Evolutionary conservation across 2,888 invertebrate genomes (phyloP), one percentile per base, ranked within the genome.

Genomic region (Trichopoda pennipes): DNA sequence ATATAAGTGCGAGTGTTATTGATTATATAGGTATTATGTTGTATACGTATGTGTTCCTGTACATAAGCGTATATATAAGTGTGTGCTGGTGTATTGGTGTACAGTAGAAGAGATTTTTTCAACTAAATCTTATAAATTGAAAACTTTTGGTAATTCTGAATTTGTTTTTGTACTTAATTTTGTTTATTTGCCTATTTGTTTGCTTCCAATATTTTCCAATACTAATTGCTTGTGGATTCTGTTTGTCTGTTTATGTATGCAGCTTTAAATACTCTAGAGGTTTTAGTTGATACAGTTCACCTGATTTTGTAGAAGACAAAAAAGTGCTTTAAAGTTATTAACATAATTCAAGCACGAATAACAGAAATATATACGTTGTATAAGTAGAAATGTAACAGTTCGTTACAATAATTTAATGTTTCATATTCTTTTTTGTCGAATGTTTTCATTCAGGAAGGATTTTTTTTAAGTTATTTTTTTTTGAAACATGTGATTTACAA

Each of bases 141-240:
- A 60, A 63, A 64, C 19, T 70, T 32, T 53, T 76, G 42, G 44
- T 58, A 23, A 17, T 32, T 60, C 23, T 32, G 19, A 51, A 32
- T 19, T 51, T 51, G 14, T 60, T 63, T n/a, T 19, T 47, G 19
- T 51, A 6, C 9, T 28, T 35, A 10, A 2, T 17, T 55, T n/a
- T 56, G 19, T 1, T 56, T 74, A 12, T 12, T 38, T 49, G 4
- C 21, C 12, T 17, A 32, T 51, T 32, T 72, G 38, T 23, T 21
- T 38, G 3, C 17, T 53, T 38, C 21, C 42, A 10, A n/a, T 55
- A 6, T 60, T 75, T 70, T 58, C 44, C 58, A 51, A 51, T 60
- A 66, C 60, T 76, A 76, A 80, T 75, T 70, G 70, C 47, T 80
- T 80, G 68, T 53, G 75, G 49, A 75, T 64, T 64, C 56, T 35